phyloP scores from a whole-genome alignment of 2,797 vertebrate species.

The Dryobates pubescens region DNA sequence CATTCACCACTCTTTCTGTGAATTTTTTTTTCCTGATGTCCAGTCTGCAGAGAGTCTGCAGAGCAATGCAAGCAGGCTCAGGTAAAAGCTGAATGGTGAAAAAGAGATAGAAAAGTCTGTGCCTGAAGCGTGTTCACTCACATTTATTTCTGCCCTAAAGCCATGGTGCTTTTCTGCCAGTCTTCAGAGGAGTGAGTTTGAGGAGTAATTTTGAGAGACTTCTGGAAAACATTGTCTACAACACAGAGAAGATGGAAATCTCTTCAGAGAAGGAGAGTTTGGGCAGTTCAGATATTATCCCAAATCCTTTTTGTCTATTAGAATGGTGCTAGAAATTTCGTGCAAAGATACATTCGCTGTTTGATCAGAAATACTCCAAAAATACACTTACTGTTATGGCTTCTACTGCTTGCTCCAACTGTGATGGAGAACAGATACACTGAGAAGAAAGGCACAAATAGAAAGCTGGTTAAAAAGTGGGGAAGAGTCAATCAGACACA shows the following conservation, averaged over 20 bases:
- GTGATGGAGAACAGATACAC: background rate
- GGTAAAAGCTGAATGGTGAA: background rate
- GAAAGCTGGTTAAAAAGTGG: background rate
- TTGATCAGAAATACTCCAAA: constrained; percentile 2
- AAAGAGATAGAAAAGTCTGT: background rate
- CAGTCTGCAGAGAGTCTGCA: background rate
- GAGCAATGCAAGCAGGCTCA: background rate
- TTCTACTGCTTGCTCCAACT: background rate
- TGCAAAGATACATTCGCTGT: background rate
- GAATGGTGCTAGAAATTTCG: background rate
- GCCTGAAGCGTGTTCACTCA: background rate
- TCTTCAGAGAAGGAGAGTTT: background rate
- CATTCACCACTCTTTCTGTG: no score
- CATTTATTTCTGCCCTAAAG: background rate
- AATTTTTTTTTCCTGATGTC: no score
- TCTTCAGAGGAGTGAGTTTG: background rate
- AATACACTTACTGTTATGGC: background rate
- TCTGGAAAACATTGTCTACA: background rate
- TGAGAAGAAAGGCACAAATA: background rate
- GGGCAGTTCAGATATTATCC: background rate
- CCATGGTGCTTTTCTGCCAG: background rate
- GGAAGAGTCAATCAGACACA: constrained; percentile 15
- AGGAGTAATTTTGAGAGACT: background rate
- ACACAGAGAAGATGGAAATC: background rate
- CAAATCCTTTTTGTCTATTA: background rate